These are phyloP conservation scores for Python bivittatus DNA, from an alignment of 2,113 vertebrate genomes.

Conservation along the genomic window DNA sequence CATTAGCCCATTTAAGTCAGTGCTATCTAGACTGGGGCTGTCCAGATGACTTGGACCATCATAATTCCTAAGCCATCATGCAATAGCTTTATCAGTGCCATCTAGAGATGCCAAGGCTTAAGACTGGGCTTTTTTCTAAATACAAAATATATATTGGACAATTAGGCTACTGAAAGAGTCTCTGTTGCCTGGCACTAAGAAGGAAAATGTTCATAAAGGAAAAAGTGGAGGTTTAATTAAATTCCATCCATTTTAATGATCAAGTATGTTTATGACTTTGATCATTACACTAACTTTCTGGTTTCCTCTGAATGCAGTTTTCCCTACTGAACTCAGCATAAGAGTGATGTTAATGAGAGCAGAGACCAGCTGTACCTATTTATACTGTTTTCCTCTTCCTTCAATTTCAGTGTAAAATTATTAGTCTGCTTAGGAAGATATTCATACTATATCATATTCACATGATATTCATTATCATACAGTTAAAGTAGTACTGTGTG, in stretches of 20 bases:
- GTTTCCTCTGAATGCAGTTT: not conserved
- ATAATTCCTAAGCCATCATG: not conserved
- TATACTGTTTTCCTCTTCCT: not conserved
- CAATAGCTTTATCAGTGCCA: not conserved
- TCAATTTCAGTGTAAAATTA: not conserved
- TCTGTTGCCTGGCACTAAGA: not conserved
- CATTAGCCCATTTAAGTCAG: not conserved
- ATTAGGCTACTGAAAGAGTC: not conserved
- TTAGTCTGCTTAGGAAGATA: slow-evolving; percentile 21
- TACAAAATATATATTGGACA: not conserved
- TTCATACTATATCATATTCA: slow-evolving; percentile 5
- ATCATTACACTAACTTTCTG: not conserved
- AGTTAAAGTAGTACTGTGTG: slow-evolving; percentile 1
- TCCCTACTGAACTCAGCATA: not conserved
- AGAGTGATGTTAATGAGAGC: not conserved
- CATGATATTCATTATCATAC: not conserved
- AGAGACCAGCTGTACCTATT: not conserved
- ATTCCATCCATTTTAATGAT: not conserved
- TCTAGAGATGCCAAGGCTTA: not conserved
- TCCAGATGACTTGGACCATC: not conserved
- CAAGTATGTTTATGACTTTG: not conserved
- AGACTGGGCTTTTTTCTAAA: not conserved
- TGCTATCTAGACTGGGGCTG: not conserved
- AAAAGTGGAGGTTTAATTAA: not conserved
- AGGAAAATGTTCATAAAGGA: not conserved